Evolutionary conservation across 2,888 invertebrate species (phyloP), one percentile per base, ranked within the genome.

Genomic region (Polydrusus pterygomalis): DNA sequence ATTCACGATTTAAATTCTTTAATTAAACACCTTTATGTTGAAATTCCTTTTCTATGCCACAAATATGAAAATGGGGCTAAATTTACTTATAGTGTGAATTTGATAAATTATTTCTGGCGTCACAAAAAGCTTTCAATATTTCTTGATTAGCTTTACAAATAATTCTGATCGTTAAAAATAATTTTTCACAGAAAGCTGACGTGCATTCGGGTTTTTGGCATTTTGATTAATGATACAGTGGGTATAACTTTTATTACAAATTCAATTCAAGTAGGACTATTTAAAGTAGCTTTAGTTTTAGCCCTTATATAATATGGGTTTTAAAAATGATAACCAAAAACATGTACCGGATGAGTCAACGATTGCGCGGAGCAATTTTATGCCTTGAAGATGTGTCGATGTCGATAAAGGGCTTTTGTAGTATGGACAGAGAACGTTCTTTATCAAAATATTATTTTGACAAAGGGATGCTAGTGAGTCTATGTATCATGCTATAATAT

Each of bases 91-190:
- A 64, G 64, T 72, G 71, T 72, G 64, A 72, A 72, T 72, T 64
- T 72, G 71, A 72, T 72, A 65, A 72, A 72, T 72, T 72, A 63
- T 64, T 18, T 43, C 38, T 60, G 38, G 58, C 58, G 58, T 60
- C 58, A 38, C 47, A 64, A 71, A 75, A 75, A 75, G 77, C 75
- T 77, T 79, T 79, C 78, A 77, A 79, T 80, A 78, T 73, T 77
- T 75, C 75, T 79, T 80, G 80, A 81, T 81, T 79, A 79, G 80
- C 70, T 81, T 78, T 77, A 79, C 77, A 79, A 79, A 79, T 81
- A 80, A 80, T 79, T 78, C 75, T 70, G 78, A 74, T 75, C 77
- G 77, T 75, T 74, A 72, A 77, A 78, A 75, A 71, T 70, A 78
- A 80, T 80, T 80, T 80, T 79, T 81, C 80, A 80, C 51, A 70